Percentiles rank a stretch among this genome's conserved stretches.
Evolutionary conservation across 2,113 vertebrate genomes (phyloP).

Genomic region (Myodes glareolus): DNA sequence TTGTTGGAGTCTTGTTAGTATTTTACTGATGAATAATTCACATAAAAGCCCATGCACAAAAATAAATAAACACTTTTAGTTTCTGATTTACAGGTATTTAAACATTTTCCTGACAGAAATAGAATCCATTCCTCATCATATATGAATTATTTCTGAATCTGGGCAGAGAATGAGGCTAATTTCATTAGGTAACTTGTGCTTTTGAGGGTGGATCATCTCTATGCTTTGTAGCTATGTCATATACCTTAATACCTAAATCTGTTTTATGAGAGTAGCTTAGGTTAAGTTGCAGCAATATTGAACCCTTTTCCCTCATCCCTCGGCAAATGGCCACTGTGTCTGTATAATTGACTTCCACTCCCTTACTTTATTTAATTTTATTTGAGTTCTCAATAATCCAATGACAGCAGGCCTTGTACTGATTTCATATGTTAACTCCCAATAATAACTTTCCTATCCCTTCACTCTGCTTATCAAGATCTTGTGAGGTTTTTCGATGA

Average conservation of each 20-base stretch:
- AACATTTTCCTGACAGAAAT: not conserved
- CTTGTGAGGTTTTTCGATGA: not conserved
- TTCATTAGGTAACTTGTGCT: not conserved
- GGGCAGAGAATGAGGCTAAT: not conserved
- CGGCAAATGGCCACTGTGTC: too few species aligned
- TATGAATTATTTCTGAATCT: not conserved
- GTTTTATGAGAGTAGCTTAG: not conserved
- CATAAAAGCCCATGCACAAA: rapidly evolving
- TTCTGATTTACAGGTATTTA: not conserved
- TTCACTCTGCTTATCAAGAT: not conserved
- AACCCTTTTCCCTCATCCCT: not conserved
- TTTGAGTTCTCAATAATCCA: not conserved
- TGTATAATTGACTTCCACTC: not conserved
- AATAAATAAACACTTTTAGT: not conserved
- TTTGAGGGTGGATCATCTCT: not conserved
- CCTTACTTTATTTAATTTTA: not conserved
- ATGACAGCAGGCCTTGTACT: not conserved
- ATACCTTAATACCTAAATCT: not conserved
- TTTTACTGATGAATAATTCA: not conserved
- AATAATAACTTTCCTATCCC: not conserved
- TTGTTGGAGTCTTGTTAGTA: not conserved
- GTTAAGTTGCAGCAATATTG: not conserved
- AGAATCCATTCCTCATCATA: not conserved
- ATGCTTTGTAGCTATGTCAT: not conserved
- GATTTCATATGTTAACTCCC: not conserved